phyloP scores from a whole-genome alignment of 2,797 vertebrate species.

The Onychomys arenicola region DNA sequence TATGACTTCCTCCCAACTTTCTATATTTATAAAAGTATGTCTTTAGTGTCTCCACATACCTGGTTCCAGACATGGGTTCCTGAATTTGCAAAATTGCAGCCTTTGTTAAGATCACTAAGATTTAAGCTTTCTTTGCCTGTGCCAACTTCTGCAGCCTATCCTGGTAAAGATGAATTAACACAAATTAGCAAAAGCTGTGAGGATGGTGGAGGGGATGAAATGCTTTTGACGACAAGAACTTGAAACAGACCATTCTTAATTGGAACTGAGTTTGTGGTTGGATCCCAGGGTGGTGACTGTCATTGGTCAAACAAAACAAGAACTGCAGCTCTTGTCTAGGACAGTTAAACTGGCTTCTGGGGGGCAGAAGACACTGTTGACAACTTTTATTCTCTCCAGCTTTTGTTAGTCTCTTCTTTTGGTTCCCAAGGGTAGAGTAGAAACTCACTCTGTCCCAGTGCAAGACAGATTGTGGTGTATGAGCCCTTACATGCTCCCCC shows the following conservation, averaged over 20 bases:
- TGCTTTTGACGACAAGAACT: slow-evolving; percentile 39
- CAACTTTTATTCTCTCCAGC: not conserved
- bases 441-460: slow-evolving; percentile 71
- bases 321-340: slow-evolving; percentile 70
- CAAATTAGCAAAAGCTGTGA: slow-evolving; percentile 53
- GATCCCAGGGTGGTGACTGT: slow-evolving; percentile 62
- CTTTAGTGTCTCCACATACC: not conserved
- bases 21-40: not conserved
- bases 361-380: not conserved
- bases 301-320: slow-evolving; percentile 19
- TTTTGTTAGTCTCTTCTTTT: not conserved
- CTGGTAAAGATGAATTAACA: slow-evolving; percentile 47
- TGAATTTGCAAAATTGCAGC: slow-evolving; percentile 41
- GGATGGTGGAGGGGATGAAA: not conserved
- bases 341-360: slow-evolving; percentile 74
- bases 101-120: slow-evolving; percentile 33
- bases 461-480: slow-evolving; percentile 72
- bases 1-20: not conserved
- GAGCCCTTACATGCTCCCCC: slow-evolving; percentile 79
- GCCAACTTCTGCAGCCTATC: not conserved
- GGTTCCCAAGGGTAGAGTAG: slow-evolving; percentile 69
- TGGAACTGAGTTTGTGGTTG: not conserved
- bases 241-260: not conserved
- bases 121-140: not conserved
- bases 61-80: not conserved